Conservation (phyloP, 2,797 vertebrate genomes). For the Dromococcyx pavoninus region DNA sequence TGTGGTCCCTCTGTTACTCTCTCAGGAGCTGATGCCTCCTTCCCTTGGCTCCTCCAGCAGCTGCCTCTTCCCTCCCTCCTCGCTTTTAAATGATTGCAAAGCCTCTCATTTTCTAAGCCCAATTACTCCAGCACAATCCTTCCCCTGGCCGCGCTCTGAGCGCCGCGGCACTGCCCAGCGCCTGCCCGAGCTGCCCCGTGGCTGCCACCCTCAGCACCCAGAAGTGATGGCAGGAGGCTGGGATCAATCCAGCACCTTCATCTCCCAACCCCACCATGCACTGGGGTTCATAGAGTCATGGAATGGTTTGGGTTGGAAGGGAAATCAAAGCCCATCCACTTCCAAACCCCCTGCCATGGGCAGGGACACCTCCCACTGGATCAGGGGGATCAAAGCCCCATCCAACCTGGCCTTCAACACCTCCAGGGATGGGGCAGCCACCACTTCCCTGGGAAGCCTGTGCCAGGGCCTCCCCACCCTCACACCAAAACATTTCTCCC, state of each 20-base stretch:
- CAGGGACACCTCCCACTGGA: too few species aligned
- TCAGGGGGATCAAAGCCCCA: too few species aligned
- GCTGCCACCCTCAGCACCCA: not conserved
- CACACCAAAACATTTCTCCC: too few species aligned
- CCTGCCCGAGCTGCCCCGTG: not conserved
- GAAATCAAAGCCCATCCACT: too few species aligned
- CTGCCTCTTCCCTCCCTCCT: not conserved
- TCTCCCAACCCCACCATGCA: fast-evolving
- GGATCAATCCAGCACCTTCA: not conserved
- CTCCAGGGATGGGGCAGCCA: too few species aligned
- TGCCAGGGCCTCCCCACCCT: too few species aligned
- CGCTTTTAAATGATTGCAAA: not conserved
- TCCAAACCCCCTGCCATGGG: too few species aligned
- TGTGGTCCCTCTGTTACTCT: fast-evolving
- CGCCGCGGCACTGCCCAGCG: not conserved
- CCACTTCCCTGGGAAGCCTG: too few species aligned
- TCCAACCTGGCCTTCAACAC: too few species aligned
- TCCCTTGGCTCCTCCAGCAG: not conserved
- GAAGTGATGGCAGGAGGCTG: not conserved
- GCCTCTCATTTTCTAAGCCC: constrained; percentile 5
- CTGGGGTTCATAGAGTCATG: fast-evolving
- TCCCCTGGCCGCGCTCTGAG: not conserved
- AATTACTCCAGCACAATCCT: not conserved
- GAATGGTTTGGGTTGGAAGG: too few species aligned
- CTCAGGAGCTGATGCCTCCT: not conserved